Conservation (phyloP, 2,888 invertebrate genomes). For the Dryocosmus kuriphilus region DNA sequence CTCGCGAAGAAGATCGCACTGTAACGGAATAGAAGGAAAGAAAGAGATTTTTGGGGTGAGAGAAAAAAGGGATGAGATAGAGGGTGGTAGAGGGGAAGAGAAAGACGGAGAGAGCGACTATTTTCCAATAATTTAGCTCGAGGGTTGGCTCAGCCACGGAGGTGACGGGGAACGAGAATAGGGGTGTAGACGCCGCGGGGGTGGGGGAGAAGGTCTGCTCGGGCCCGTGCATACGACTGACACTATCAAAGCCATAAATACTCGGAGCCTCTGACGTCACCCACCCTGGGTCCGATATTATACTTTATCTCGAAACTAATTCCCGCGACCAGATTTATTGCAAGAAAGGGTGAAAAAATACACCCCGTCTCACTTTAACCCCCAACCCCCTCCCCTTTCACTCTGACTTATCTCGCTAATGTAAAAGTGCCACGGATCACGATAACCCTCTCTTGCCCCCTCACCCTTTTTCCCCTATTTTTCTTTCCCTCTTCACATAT, state of each 20-base stretch:
- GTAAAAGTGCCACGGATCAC: slow-evolving; percentile 66
- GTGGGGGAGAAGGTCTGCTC: slow-evolving; percentile 51
- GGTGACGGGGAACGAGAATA: slow-evolving; percentile 43
- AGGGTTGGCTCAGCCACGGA: slow-evolving; percentile 40
- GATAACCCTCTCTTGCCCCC: slow-evolving; percentile 16
- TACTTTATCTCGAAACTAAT: slow-evolving; percentile 78
- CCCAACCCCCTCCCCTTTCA: slow-evolving; percentile 40
- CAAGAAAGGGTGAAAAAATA: slow-evolving; percentile 74
- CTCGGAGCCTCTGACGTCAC: slow-evolving; percentile 76
- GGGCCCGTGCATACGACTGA: slow-evolving; percentile 73
- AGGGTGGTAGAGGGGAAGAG: slow-evolving; percentile 40
- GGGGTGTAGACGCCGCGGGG: slow-evolving; percentile 47
- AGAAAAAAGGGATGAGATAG: slow-evolving; percentile 42
- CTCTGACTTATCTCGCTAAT: slow-evolving; percentile 73
- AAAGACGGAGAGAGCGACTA: slow-evolving; percentile 64
- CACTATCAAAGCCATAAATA: slow-evolving; percentile 77
- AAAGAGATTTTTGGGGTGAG: slow-evolving; percentile 45
- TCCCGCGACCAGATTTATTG: slow-evolving; percentile 78
- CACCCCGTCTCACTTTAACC: slow-evolving; percentile 54
- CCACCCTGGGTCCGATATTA: slow-evolving; percentile 77
- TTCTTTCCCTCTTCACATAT: slow-evolving; percentile 13
- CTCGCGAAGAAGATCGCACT: slow-evolving; percentile 11
- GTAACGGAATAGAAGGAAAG: slow-evolving; percentile 25
- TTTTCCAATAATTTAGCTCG: slow-evolving; percentile 76
- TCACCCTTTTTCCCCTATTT: not conserved